Conservation (phyloP, 1,140 invertebrate genomes). For the Trissolcus basalis region DNA sequence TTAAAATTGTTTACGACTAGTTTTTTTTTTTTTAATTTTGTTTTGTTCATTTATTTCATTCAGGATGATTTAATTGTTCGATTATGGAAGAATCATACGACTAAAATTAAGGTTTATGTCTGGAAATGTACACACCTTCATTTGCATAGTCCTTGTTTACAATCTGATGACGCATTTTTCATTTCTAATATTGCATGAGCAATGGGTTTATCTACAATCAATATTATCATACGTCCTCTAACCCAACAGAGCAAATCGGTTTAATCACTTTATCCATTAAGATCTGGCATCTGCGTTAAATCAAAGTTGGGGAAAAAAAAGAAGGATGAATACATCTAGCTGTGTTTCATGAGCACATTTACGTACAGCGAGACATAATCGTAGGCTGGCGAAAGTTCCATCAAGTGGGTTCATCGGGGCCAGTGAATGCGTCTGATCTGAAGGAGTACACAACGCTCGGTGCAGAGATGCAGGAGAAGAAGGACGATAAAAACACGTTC, state of each 20-base stretch:
- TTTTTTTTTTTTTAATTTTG: too few relatives aligned
- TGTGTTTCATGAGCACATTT: slow-evolving; percentile 18
- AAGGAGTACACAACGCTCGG: slow-evolving; percentile 61
- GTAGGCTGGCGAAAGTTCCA: slow-evolving; percentile 68
- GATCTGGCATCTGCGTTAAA: slow-evolving; percentile 36
- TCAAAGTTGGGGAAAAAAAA: slow-evolving; percentile 25
- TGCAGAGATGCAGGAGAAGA: slow-evolving; percentile 50
- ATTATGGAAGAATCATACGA: neutral
- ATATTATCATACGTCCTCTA: slow-evolving; percentile 37
- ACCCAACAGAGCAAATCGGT: slow-evolving; percentile 13
- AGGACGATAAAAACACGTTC: slow-evolving; percentile 70
- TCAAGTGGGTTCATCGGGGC: slow-evolving; percentile 74
- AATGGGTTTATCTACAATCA: slow-evolving; percentile 43
- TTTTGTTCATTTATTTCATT: too few relatives aligned
- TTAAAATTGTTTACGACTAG: too few relatives aligned
- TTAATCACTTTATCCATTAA: slow-evolving; percentile 35
- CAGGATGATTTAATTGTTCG: too few relatives aligned
- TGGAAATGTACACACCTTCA: neutral
- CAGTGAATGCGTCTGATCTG: slow-evolving; percentile 69
- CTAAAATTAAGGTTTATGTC: neutral
- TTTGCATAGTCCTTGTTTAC: slow-evolving; percentile 29
- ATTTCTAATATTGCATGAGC: slow-evolving; percentile 14
- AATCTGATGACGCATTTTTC: slow-evolving; percentile 24
- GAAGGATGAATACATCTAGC: slow-evolving; percentile 18
- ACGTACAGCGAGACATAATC: slow-evolving; percentile 35